Base-by-base conservation (phyloP, 1,140 invertebrate genomes). In the Heliconius melpomene region DNA sequence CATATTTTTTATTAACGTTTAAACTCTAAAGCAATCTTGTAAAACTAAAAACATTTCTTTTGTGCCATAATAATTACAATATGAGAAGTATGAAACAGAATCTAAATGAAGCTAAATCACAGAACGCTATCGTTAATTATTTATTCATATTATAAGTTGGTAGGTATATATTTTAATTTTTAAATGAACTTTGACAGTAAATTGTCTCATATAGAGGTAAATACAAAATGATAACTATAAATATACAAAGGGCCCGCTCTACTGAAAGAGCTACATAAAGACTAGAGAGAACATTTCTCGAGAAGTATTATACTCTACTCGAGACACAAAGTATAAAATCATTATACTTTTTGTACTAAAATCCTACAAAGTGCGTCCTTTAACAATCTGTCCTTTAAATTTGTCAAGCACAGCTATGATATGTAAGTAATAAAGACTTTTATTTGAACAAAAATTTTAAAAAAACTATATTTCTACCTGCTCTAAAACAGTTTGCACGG, bases 281-380 rank as follows among this genome's bases (percentile, higher is more conserved):
- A 46, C 16, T 46, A 6, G 13, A 46, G 40, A 46, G n/a, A 57
- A n/a, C 26, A 66, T 29, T 66, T 26, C 60, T 66, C 60, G n/a
- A 26, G 60, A 8, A 66, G 60, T 13, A 66, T 66, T 26, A 66
- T 29, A 16, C 60, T 29, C 60, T 66, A 66, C 60, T 66, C 13
- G 60, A 66, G 60, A 66, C 60, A 29, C 60, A 66, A 66, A 66
- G 60, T 26, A 3, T 66, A 66, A 66, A 66, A 66, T 66, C 26
- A 66, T 66, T 66, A 66, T 29, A 23, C 26, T 66, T 66, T 66
- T 66, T 66, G 2, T 29, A 66, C 26, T 66, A 66, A 66, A 66
- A 66, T 5, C 40, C 60, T 66, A 57, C 20, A 57, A 57, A 57
- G 54, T 57, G 54, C n/a, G 6, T n/a, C 9, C 7, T 66, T 29